Evolutionary conservation across 2,888 invertebrate genomes (phyloP).

Genomic region (Agrochola circellaris): DNA sequence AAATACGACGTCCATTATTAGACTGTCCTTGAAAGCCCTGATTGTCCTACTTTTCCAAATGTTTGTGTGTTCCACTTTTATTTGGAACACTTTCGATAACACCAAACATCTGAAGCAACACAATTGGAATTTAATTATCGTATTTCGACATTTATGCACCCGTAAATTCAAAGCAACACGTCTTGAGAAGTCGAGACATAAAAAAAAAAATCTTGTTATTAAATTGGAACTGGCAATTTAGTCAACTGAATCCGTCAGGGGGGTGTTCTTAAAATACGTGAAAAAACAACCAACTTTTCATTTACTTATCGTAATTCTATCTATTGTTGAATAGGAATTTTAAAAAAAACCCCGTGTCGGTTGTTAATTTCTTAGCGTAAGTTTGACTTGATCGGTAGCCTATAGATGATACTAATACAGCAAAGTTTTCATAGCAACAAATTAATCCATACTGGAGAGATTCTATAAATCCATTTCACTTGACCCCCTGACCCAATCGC

Average conservation of each 20-base stretch:
- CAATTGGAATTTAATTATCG: constrained; percentile 41
- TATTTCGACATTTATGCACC: constrained; percentile 15
- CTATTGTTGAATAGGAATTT: too few relatives aligned
- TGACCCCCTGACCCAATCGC: constrained; percentile 29
- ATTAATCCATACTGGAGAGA: not conserved
- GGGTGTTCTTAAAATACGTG: too few relatives aligned
- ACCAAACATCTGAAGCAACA: constrained; percentile 30
- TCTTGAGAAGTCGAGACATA: not conserved
- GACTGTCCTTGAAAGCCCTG: constrained; percentile 8
- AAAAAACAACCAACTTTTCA: not conserved
- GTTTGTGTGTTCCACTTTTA: constrained; percentile 45
- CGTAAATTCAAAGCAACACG: constrained; percentile 19
- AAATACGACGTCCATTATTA: not conserved
- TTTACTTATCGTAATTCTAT: too few relatives aligned
- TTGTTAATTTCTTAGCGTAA: too few relatives aligned
- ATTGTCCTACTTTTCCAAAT: constrained; percentile 32
- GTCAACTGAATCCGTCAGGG: not conserved
- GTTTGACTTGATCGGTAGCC: not conserved
- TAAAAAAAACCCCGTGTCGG: too few relatives aligned
- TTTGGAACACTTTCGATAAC: constrained; percentile 37
- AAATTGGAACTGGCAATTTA: not conserved
- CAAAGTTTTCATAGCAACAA: not conserved
- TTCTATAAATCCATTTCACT: constrained; percentile 28
- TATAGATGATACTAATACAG: not conserved
- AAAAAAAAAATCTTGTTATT: not conserved